Base-by-base conservation (phyloP, 1,140 invertebrate genomes). In the Camponotus pennsylvanicus region DNA sequence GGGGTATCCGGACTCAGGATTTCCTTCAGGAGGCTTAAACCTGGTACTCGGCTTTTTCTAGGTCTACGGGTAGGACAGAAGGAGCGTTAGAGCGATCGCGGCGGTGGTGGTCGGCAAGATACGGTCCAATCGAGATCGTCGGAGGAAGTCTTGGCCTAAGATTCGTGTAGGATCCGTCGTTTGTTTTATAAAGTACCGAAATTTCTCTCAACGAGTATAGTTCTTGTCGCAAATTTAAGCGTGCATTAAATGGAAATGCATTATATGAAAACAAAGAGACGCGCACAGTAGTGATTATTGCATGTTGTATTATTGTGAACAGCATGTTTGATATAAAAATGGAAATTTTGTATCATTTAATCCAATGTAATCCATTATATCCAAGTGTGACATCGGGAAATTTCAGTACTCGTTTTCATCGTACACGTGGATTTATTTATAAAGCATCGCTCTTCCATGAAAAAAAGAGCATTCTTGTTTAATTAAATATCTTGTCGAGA, bases 11-110 rank as follows among this genome's bases (percentile, higher is more conserved):
- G 96, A 95, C 93, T 96, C 63, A 96, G 93, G 80, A 96, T 95
- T 90, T 96, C 95, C 27, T 95, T 95, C 89, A 97, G 94, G 88
- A 97, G 96, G 94, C 96, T 97, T 97, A 98, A 95, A 98, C 98
- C 97, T 98, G 98, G 97, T 98, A 98, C 97, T 98, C 98, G 96
- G 97, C 97, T 97, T 97, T 98, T 97, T 97, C 97, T 97, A 97
- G 97, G 97, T 98, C 98, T 98, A 96, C 71, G 67, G 69, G 92
- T 90, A 86, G 93, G 76, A 94, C 59, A 94, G 79, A 93, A 91
- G 83, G 86, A 63, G 75, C 82, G 89, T 90, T 90, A 90, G 88
- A 90, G 18, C 37, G 15, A 77, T 87, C 80, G 45, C 1, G 21
- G 37, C 67, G 34, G 76, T 67, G 70, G 77, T 0, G 15, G 9